A percentile compares a stretch with the other conserved stretches of the same genome.
Conservation (phyloP, 2,113 vertebrate genomes). For the Ranitomeya variabilis region DNA sequence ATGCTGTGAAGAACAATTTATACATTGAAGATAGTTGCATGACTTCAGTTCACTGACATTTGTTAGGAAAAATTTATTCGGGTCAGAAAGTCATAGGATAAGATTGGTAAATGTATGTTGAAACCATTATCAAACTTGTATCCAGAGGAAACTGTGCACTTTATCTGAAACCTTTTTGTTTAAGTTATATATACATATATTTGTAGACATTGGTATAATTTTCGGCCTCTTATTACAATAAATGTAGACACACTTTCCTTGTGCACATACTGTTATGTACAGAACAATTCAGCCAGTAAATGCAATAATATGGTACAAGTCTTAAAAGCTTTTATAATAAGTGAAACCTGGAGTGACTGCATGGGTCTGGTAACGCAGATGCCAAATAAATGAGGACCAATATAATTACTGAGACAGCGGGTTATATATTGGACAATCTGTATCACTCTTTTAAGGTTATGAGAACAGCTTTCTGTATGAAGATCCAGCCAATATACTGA, state of each 20-base stretch:
- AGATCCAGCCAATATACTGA: neutral
- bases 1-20: constrained; percentile 11
- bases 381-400: constrained; percentile 2
- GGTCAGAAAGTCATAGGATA: neutral
- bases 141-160: neutral
- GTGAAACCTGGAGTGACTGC: neutral
- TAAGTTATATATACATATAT: neutral
- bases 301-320: constrained; percentile 15
- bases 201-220: neutral
- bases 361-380: neutral
- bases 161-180: neutral
- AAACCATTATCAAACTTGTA: constrained; percentile 12
- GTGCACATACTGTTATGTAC: neutral
- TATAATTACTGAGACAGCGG: constrained; percentile 22
- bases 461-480: neutral
- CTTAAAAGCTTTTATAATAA: constrained; percentile 16
- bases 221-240: no score
- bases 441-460: constrained; percentile 8
- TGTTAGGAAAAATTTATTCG: neutral
- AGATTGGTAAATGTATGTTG: neutral
- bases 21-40: constrained; percentile 1
- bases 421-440: constrained; percentile 25
- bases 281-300: constrained; percentile 15
- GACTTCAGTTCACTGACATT: constrained; percentile 26
- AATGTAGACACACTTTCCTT: neutral